Conservation (phyloP, 2,888 invertebrate species). For the Cactoblastis cactorum region DNA sequence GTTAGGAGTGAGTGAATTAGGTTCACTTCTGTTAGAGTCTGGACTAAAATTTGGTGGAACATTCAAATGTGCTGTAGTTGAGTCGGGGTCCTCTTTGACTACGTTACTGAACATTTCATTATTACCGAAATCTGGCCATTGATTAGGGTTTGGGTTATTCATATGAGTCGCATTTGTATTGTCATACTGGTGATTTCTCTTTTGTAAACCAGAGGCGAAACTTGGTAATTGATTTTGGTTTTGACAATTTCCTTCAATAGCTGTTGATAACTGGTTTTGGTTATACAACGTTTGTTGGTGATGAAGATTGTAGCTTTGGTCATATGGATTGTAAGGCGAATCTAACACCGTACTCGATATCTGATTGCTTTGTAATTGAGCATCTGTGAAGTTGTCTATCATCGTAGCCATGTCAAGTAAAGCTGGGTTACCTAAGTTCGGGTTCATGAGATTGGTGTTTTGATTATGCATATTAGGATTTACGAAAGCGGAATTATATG, state of each 20-base stretch:
- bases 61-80: conserved; percentile 82
- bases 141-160: conserved; percentile 39
- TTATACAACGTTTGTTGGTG: conserved; percentile 82
- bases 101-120: conserved; percentile 72
- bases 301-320: conserved; percentile 82
- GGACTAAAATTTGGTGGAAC: conserved; percentile 71
- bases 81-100: conserved; percentile 87
- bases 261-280: conserved; percentile 74
- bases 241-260: conserved; percentile 67
- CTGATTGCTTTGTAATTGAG: conserved; percentile 90
- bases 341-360: conserved; percentile 91
- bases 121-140: conserved; percentile 70
- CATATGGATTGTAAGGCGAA: conserved; percentile 81
- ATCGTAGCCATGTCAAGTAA: conserved; percentile 86
- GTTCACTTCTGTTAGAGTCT: conserved; percentile 74
- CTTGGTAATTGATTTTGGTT: conserved; percentile 69
- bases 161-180: conserved; percentile 24
- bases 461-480: conserved; percentile 70
- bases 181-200: conserved; percentile 54
- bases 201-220: conserved; percentile 62
- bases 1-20: conserved; percentile 46
- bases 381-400: conserved; percentile 87
- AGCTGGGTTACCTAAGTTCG: conserved; percentile 74
- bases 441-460: conserved; percentile 65
- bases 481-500: conserved; percentile 67